Evolutionary conservation across 2,113 vertebrate species (phyloP).

Genomic region (Gobiocypris rarus): DNA sequence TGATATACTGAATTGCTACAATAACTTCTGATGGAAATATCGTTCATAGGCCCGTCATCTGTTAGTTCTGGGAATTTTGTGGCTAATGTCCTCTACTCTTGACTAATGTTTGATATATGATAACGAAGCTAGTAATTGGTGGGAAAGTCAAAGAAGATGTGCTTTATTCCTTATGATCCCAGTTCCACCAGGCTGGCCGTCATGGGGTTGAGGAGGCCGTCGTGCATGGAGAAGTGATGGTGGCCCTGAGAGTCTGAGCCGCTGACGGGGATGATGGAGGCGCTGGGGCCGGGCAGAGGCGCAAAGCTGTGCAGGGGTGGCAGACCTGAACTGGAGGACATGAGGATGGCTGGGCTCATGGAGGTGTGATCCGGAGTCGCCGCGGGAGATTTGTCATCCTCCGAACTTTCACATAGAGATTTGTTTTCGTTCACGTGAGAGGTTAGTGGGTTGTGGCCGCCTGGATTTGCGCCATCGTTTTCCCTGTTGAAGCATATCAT

Average conservation of each 20-base stretch:
- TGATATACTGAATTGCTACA: constrained; percentile 45
- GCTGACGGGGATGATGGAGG: constrained; percentile 53
- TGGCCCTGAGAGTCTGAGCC: constrained; percentile 77
- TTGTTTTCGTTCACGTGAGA: constrained; percentile 95
- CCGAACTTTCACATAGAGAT: constrained; percentile 95
- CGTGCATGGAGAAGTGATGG: constrained; percentile 94
- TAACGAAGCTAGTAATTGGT: constrained; percentile 8
- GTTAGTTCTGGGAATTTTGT: constrained; percentile 25
- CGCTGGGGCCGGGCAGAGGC: constrained; percentile 91
- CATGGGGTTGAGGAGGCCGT: constrained; percentile 98
- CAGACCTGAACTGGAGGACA: constrained; percentile 85
- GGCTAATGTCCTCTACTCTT: constrained; percentile 38
- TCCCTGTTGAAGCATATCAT: constrained; percentile 79
- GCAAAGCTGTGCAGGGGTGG: constrained; percentile 90
- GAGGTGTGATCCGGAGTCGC: constrained; percentile 95
- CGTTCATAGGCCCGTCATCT: constrained; percentile 15
- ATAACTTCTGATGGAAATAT: constrained; percentile 34
- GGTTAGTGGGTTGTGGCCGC: constrained; percentile 90
- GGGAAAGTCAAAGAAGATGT: not conserved
- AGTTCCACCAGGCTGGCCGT: constrained; percentile 96
- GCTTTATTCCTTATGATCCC: constrained; percentile 84
- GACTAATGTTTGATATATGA: constrained; percentile 10
- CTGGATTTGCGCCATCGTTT: constrained; percentile 95
- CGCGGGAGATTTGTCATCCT: constrained; percentile 96
- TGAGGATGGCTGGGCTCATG: constrained; percentile 89